Conservation (phyloP, 2,888 invertebrate species). For the Epiblema foenella region DNA sequence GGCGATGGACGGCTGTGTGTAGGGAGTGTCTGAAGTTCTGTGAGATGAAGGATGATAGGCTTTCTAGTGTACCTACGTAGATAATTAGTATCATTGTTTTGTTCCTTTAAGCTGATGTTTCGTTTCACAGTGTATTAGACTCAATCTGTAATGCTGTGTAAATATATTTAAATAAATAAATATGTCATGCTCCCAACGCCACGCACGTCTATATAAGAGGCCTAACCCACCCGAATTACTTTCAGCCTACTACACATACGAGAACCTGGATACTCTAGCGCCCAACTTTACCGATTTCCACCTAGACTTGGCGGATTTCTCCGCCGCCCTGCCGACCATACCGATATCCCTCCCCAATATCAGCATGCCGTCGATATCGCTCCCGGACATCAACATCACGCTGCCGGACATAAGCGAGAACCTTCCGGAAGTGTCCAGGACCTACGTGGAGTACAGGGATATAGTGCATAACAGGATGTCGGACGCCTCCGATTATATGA, state of each 20-base stretch:
- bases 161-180: too few relatives aligned
- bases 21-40: too few relatives aligned
- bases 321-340: conserved; percentile 59
- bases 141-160: too few relatives aligned
- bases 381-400: conserved; percentile 67
- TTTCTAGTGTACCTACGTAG: too few relatives aligned
- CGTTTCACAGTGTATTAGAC: too few relatives aligned
- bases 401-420: conserved; percentile 67
- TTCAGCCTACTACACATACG: conserved; percentile 82
- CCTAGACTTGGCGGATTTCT: conserved; percentile 71
- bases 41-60: too few relatives aligned
- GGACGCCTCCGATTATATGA: conserved; percentile 81
- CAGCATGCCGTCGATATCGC: conserved; percentile 55
- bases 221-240: conserved; percentile 59
- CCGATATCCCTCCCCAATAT: conserved; percentile 60
- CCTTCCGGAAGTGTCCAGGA: conserved; percentile 70
- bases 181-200: too few relatives aligned
- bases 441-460: conserved; percentile 75
- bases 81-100: too few relatives aligned
- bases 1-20: too few relatives aligned
- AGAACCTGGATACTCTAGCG: conserved; percentile 74
- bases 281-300: conserved; percentile 80
- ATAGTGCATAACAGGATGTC: conserved; percentile 79
- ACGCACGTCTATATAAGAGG: background rate
- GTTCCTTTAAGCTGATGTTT: too few relatives aligned